Evolutionary conservation across 2,113 vertebrate genomes (phyloP).

Genomic region (Penelope pileata): DNA sequence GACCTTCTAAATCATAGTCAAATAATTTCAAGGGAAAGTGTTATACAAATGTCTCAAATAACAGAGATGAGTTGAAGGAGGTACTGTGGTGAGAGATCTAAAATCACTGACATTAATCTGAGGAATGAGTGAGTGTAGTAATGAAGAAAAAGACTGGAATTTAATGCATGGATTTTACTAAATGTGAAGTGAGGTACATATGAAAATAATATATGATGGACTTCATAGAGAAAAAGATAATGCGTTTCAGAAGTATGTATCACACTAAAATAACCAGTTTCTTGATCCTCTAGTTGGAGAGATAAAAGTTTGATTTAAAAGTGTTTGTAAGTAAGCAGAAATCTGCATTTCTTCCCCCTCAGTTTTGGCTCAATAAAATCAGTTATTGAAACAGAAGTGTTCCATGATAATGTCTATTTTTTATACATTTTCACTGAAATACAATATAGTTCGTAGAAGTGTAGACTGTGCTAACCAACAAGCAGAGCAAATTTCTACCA

Average conservation of each 20-base stretch:
- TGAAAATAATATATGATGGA: fast-evolving
- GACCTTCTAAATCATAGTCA: background rate
- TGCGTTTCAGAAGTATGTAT: background rate
- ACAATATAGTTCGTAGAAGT: background rate
- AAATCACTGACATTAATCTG: background rate
- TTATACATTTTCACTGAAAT: background rate
- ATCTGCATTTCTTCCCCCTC: background rate
- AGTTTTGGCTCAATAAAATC: background rate
- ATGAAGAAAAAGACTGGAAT: background rate
- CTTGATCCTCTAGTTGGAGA: background rate
- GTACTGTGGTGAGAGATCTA: background rate
- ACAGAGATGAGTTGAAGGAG: background rate
- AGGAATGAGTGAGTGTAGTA: background rate
- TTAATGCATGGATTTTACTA: background rate
- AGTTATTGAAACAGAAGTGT: background rate
- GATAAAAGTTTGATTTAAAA: background rate
- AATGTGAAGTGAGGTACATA: background rate
- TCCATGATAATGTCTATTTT: background rate
- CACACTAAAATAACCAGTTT: too few relatives aligned
- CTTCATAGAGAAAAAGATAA: background rate
- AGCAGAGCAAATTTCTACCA: background rate
- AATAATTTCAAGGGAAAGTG: background rate
- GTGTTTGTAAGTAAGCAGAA: background rate
- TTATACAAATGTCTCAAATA: background rate
- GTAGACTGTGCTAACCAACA: background rate